A percentile compares a stretch with the other conserved stretches of the same genome.
Conservation (phyloP, 2,888 invertebrate genomes). For the Oxyteleia sp. region DNA sequence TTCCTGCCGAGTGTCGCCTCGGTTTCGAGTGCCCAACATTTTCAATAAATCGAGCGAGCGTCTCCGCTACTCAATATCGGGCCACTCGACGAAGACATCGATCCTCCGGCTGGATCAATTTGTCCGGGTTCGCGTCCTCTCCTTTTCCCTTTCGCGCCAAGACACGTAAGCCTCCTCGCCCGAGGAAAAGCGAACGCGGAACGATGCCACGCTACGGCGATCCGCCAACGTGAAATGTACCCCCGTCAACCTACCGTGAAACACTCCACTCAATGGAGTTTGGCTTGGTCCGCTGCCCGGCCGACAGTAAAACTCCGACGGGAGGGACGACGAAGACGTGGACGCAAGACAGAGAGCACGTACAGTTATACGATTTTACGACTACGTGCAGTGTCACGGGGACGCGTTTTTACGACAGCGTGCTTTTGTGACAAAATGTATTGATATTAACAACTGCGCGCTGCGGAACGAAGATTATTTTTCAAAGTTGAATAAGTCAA, state of each 20-base stretch:
- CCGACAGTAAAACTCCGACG: conserved; percentile 40
- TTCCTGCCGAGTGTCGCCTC: neutral
- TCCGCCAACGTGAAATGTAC: conserved; percentile 80
- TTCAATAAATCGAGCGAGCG: conserved; percentile 38
- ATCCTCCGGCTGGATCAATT: conserved; percentile 58
- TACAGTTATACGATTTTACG: conserved; percentile 51
- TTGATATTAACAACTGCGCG: conserved; percentile 35
- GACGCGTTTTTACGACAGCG: conserved; percentile 40
- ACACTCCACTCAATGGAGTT: conserved; percentile 80
- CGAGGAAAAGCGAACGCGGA: conserved; percentile 71
- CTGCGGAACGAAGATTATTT: conserved; percentile 19
- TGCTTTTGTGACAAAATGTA: conserved; percentile 40
- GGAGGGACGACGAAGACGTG: conserved; percentile 16
- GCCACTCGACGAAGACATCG: conserved; percentile 35
- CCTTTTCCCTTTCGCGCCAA: conserved; percentile 59
- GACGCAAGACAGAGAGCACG: conserved; percentile 22
- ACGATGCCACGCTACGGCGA: conserved; percentile 63
- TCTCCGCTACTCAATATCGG: conserved; percentile 45
- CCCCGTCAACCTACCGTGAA: conserved; percentile 82
- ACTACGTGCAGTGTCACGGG: conserved; percentile 46
- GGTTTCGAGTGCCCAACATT: conserved; percentile 24
- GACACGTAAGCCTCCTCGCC: conserved; percentile 24
- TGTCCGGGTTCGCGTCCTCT: conserved; percentile 40
- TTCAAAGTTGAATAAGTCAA: too few relatives aligned
- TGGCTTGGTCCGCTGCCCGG: conserved; percentile 61